Evolutionary conservation across 2,888 invertebrate species (phyloP).

Genomic region (Acrobasis suavella): DNA sequence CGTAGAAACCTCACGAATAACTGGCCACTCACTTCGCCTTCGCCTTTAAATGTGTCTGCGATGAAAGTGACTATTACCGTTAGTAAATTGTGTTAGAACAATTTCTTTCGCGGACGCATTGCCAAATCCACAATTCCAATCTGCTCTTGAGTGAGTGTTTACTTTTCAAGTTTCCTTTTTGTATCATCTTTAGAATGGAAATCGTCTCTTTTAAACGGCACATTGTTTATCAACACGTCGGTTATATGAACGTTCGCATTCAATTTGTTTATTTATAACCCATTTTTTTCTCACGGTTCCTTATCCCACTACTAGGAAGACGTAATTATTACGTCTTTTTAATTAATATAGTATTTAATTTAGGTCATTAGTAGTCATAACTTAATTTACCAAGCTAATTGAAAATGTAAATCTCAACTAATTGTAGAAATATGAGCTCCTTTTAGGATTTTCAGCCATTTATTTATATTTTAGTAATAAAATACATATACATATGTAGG

Average conservation of each 20-base stretch:
- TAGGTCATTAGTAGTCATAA: background rate
- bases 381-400: too few species aligned
- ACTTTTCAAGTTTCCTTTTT: constrained; percentile 33
- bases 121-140: constrained; percentile 50
- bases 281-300: constrained; percentile 51
- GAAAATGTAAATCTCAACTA: too few species aligned
- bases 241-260: constrained; percentile 52
- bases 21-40: constrained; percentile 80
- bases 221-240: constrained; percentile 63
- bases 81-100: constrained; percentile 75
- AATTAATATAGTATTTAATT: background rate
- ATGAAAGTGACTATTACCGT: constrained; percentile 81
- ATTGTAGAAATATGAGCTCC: too few species aligned
- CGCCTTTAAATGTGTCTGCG: constrained; percentile 78
- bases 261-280: constrained; percentile 58
- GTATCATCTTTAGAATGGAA: constrained; percentile 48
- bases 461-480: too few species aligned
- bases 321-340: constrained; percentile 1
- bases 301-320: constrained; percentile 20
- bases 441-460: too few species aligned
- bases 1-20: constrained; percentile 82
- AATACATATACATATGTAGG: too few species aligned
- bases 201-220: constrained; percentile 55
- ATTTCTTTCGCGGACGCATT: constrained; percentile 62
- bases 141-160: constrained; percentile 26